These are phyloP conservation scores for Sicus ferrugineus DNA, from an alignment of 2,888 invertebrate species.

Conservation along the genomic window DNA sequence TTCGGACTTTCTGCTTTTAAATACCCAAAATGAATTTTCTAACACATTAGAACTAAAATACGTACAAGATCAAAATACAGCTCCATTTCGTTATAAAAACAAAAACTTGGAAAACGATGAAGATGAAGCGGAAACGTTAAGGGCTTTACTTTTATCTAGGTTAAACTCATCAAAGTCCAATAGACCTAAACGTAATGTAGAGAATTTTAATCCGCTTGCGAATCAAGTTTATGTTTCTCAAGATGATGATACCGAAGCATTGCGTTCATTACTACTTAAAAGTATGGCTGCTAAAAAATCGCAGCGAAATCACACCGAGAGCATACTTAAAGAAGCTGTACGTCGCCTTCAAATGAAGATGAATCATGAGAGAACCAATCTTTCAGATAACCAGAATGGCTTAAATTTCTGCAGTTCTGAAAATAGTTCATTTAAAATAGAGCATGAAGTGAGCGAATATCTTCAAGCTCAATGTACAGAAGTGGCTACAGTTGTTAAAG, in stretches of 20 bases:
- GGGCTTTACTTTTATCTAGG: slow-evolving; percentile 57
- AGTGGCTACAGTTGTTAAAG: no score
- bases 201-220: not conserved
- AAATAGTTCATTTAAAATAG: no score
- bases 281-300: slow-evolving; percentile 49
- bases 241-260: slow-evolving; percentile 48
- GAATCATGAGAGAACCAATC: not conserved
- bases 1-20: no score
- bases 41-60: no score
- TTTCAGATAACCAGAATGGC: not conserved
- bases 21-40: no score
- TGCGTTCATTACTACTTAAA: slow-evolving; percentile 51
- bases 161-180: slow-evolving; percentile 45
- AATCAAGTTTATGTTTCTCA: slow-evolving; percentile 1
- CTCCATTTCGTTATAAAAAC: not conserved
- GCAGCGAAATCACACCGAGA: slow-evolving; percentile 43
- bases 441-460: no score
- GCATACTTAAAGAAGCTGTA: slow-evolving; percentile 61
- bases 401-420: not conserved
- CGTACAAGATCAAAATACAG: no score
- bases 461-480: no score
- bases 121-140: slow-evolving; percentile 57
- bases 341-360: slow-evolving; percentile 50
- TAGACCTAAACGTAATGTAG: slow-evolving; percentile 25
- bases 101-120: slow-evolving; percentile 44